Base-by-base conservation (phyloP, 2,797 vertebrate genomes). In the Cephalopachus bancanus region DNA sequence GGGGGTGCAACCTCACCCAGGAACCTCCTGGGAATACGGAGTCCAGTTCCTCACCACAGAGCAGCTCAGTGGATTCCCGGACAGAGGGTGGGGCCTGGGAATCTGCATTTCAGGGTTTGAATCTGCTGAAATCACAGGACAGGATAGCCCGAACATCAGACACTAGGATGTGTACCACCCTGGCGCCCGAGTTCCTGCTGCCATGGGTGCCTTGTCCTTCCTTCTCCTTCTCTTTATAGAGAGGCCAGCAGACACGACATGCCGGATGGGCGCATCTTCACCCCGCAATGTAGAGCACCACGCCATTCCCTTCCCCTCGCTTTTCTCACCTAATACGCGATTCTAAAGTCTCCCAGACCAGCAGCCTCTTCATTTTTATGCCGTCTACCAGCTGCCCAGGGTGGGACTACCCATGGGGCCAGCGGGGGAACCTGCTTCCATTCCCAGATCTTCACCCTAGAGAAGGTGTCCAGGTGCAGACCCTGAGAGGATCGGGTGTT, bases 361-460 rank as follows among this genome's bases (percentile, higher is more conserved):
- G 19, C 62, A 7, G 3, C 37, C 11, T 26, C 28, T 59, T 28
- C 49, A 26, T n/a, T 19, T 55, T 49, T 10, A 16, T 26, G 76
- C 24, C 37, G 37, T 55, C 15, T 14, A 10, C 9, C 1, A 2
- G 60, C 20, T 0, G 3, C 20, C 1, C 55, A 53, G 30, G 3
- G 20, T 2, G 6, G 74, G 53, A 22, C n/a, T 26, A 75, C 67
- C 44, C 30, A 20, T 22, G 11, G 15, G 55, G 55, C 9, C 9
- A 28, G 22, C 33, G 22, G 33, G 65, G 51, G 51, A 49, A 65
- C 17, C 9, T 26, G 44, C 2, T 6, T 12, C 1, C 44, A 6
- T 14, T 14, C 24, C 44, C 3, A 7, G 55, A 26, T 81, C 53
- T 75, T 89, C 37, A 37, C 37, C 59, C 59, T 57, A 28, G 91